phyloP scores from a whole-genome alignment of 2,113 vertebrate genomes.

The Microcebus tavaratra region DNA sequence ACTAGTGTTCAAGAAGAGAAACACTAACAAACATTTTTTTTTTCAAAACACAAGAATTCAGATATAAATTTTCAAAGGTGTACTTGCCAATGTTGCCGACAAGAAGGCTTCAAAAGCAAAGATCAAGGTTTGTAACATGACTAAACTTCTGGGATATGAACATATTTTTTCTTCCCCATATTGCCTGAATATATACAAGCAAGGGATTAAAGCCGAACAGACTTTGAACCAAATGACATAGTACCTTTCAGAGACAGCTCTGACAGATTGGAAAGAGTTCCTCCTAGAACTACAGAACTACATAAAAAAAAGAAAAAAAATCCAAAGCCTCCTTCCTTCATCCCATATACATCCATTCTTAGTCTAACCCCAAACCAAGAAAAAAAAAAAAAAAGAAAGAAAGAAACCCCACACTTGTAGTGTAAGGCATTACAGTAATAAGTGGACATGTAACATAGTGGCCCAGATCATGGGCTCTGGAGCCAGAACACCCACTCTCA shows the following conservation, averaged over 20 bases:
- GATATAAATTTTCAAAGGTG: constrained; percentile 37
- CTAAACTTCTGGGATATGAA: not conserved
- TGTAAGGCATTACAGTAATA: not conserved
- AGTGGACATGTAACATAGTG: not conserved
- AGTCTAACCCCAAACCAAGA: not conserved
- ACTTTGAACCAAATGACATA: not conserved
- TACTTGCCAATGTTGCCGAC: not conserved
- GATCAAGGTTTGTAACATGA: not conserved
- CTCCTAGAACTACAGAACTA: not conserved
- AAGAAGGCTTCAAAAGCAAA: not conserved
- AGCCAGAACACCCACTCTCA: not conserved
- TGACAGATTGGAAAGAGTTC: not conserved
- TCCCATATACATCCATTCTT: not conserved
- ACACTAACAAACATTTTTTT: constrained; percentile 42
- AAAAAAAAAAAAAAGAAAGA: not conserved
- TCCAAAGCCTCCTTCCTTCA: not conserved
- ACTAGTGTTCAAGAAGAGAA: constrained; percentile 56
- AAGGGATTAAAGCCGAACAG: not conserved
- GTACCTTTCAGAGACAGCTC: not conserved
- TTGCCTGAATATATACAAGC: not conserved
- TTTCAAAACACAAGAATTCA: constrained; percentile 42
- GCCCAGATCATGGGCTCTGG: not conserved
- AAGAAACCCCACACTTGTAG: not conserved
- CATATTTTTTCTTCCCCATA: not conserved
- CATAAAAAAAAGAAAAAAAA: not conserved